Percentiles rank a stretch among this genome's conserved stretches.
These are phyloP conservation scores for Pardosa pseudoannulata DNA, from an alignment of 2,888 invertebrate species.

Conservation along the genomic window DNA sequence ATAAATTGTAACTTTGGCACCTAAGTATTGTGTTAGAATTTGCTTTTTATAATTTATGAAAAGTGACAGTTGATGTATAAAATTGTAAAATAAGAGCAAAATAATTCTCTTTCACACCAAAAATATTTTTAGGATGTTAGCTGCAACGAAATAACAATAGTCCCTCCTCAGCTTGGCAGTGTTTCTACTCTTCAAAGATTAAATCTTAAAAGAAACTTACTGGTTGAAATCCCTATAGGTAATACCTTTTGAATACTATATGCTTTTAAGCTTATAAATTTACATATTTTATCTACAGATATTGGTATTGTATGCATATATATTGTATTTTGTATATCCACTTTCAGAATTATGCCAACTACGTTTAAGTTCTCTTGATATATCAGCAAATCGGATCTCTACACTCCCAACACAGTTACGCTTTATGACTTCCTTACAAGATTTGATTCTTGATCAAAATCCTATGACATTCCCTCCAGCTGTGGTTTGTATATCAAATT, in stretches of 20 bases:
- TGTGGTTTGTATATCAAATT: constrained; percentile 86
- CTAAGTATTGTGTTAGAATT: no score
- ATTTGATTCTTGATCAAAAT: constrained; percentile 90
- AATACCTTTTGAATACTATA: constrained; percentile 77
- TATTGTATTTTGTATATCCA: no score
- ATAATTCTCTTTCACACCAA: no score
- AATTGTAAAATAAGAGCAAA: no score
- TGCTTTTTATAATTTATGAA: no score
- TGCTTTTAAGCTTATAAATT: constrained; percentile 22
- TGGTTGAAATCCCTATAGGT: constrained; percentile 92
- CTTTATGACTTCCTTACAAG: constrained; percentile 89
- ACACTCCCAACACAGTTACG: constrained; percentile 91
- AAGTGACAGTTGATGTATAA: no score
- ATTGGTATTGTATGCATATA: no score
- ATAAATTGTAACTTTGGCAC: no score
- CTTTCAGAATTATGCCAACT: constrained; percentile 90
- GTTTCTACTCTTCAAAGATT: constrained; percentile 87
- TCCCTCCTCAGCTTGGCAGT: constrained; percentile 92
- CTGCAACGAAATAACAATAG: constrained; percentile 91
- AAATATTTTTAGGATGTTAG: constrained; percentile 84
- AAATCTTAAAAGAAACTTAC: constrained; percentile 89
- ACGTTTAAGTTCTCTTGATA: constrained; percentile 89
- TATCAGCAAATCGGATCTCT: constrained; percentile 93
- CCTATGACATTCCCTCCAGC: constrained; percentile 94
- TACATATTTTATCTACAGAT: background rate